Evolutionary conservation across 2,888 invertebrate genomes (phyloP).

Genomic region (Galerucella nymphaeae): DNA sequence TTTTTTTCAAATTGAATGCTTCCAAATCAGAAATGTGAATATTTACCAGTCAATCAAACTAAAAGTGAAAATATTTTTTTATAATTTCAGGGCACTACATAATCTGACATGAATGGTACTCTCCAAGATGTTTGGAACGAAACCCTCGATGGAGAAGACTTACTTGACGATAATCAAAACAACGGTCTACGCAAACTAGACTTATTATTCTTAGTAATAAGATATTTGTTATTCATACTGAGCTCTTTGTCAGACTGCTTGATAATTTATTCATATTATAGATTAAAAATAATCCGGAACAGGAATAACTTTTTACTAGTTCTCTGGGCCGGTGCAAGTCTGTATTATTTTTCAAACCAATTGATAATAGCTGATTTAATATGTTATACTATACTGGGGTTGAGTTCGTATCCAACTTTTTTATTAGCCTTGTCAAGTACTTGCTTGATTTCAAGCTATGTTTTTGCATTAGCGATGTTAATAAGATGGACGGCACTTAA

Average conservation of each 20-base stretch:
- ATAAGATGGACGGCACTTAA: slow-evolving; percentile 10
- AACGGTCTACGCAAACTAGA: not conserved
- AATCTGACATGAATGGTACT: slow-evolving; percentile 3
- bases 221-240: not conserved
- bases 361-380: slow-evolving; percentile 23
- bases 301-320: slow-evolving; percentile 3
- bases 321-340: slow-evolving; percentile 20
- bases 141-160: slow-evolving; percentile 1
- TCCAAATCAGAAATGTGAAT: no score
- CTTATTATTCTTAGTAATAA: not conserved
- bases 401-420: not conserved
- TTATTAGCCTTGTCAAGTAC: slow-evolving; percentile 14
- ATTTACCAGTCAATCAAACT: not conserved
- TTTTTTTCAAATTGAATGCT: no score
- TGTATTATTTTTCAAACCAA: slow-evolving; percentile 24
- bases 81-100: not conserved
- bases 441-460: slow-evolving; percentile 18
- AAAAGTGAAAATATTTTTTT: not conserved
- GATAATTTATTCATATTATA: slow-evolving; percentile 10
- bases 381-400: slow-evolving; percentile 6
- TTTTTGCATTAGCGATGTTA: slow-evolving; percentile 18
- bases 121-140: not conserved
- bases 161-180: not conserved
- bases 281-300: slow-evolving; percentile 13
- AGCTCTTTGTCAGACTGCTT: slow-evolving; percentile 4